Conservation (phyloP, 2,888 invertebrate genomes). For the Orthosia cruda region DNA sequence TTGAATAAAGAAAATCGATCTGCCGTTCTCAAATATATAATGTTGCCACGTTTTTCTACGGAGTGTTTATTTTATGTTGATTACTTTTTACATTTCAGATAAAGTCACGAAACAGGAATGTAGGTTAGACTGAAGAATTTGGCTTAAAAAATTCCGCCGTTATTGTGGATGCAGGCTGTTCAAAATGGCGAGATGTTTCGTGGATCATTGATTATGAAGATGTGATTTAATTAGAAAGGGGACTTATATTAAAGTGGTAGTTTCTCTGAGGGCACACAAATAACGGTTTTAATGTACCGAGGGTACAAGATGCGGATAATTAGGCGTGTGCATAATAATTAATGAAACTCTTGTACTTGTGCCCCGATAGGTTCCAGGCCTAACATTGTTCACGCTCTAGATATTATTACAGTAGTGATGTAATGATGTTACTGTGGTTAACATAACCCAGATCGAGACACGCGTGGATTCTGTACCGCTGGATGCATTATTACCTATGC, state of each 20-base stretch:
- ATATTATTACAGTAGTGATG: slow-evolving; percentile 54
- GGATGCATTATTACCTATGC: slow-evolving; percentile 57
- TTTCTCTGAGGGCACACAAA: slow-evolving; percentile 49
- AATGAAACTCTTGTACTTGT: slow-evolving; percentile 60
- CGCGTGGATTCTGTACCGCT: slow-evolving; percentile 35
- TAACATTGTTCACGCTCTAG: slow-evolving; percentile 55
- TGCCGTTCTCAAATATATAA: slow-evolving; percentile 64
- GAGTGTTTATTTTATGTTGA: slow-evolving; percentile 68
- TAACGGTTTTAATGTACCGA: slow-evolving; percentile 41
- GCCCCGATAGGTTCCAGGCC: slow-evolving; percentile 47
- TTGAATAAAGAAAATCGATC: slow-evolving; percentile 66
- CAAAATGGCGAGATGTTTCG: slow-evolving; percentile 31
- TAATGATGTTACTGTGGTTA: slow-evolving; percentile 64
- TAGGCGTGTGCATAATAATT: slow-evolving; percentile 66
- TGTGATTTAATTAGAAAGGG: slow-evolving; percentile 48
- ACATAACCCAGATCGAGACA: slow-evolving; percentile 59
- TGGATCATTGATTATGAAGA: slow-evolving; percentile 49
- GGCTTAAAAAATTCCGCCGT: slow-evolving; percentile 19
- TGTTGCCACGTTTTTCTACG: slow-evolving; percentile 64
- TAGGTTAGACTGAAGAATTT: slow-evolving; percentile 47
- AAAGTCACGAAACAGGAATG: slow-evolving; percentile 62
- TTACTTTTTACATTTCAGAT: slow-evolving; percentile 70
- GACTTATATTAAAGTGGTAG: slow-evolving; percentile 39
- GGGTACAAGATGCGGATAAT: slow-evolving; percentile 61
- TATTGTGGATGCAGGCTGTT: slow-evolving; percentile 31